Base-by-base conservation (phyloP, 2,797 vertebrate species). In the Centroberyx gerrardi region DNA sequence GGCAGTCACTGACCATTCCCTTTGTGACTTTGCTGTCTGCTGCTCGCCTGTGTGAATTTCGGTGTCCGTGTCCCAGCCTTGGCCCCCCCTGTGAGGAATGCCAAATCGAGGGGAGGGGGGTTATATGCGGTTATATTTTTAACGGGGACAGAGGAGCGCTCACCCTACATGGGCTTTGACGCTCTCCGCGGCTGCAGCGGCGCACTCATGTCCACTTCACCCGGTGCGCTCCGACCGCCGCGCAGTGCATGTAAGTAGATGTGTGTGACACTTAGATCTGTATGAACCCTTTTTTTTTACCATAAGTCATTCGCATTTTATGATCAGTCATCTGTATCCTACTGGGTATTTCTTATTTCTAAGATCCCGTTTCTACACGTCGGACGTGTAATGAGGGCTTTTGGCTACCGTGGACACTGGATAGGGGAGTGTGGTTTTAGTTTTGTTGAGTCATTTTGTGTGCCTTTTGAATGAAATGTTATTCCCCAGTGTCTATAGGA, bases 241-340 rank as follows among this genome's bases (percentile, higher is more conserved):
- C 36, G 7, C 59, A 28, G 59, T 68, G 58, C 78, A 46, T 66
- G 94, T 93, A 84, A 94, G 94, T 94, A 86, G 36, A n/a, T 33
- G 15, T 52, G 0, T 48, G 53, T 52, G 3, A 53, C 15, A 77
- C 58, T 65, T 63, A 18, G 0, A 22, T 65, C 53, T 10, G 8
- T 63, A 4, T 68, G 9, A 68, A 51, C 8, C 8, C 4, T 14
- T 28, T 18, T 55, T 14, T 28, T 18, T 55, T 18, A 55, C 65
- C n/a, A 17, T 5, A 12, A n/a, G 17, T 10, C 44, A 31, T 31
- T 49, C 7, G 44, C 31, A 29, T 51, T 51, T 49, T 38, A 1
- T 12, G 3, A 2, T 67, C 18, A 22, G 8, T 51, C 55, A 44
- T 46, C 51, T 61, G 68, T 68, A 65, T 42, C 27, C 36, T 59